Conservation (phyloP, 2,888 invertebrate species). For the Diarsia rubi region DNA sequence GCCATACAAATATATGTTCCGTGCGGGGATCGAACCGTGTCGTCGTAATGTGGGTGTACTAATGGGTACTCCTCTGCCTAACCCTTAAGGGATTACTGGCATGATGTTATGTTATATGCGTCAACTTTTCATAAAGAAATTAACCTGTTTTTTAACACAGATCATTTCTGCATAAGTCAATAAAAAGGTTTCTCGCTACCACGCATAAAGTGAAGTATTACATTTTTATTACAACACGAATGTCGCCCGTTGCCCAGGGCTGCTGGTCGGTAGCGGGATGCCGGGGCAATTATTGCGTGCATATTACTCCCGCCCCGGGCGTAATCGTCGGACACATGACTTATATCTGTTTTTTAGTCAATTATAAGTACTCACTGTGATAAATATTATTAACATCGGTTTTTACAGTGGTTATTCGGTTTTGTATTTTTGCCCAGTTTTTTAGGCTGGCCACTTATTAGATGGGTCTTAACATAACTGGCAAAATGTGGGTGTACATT, state of each 20-base stretch:
- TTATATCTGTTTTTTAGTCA: constrained; percentile 61
- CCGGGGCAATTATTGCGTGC: constrained; percentile 60
- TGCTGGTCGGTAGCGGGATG: constrained; percentile 44
- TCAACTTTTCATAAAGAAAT: neutral
- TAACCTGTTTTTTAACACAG: neutral
- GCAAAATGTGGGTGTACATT: too few species aligned
- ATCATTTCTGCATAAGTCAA: constrained; percentile 26
- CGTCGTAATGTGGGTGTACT: too few species aligned
- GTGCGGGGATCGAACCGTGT: too few species aligned
- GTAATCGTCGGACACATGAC: constrained; percentile 54
- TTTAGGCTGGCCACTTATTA: too few species aligned
- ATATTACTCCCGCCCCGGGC: constrained; percentile 61
- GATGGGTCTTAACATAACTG: too few species aligned
- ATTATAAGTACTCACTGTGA: constrained; percentile 45
- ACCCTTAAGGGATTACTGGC: too few species aligned
- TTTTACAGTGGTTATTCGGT: constrained; percentile 27
- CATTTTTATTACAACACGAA: constrained; percentile 55
- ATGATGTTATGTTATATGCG: too few species aligned
- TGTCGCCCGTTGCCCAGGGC: constrained; percentile 63
- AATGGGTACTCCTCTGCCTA: too few species aligned
- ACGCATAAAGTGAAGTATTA: constrained; percentile 42
- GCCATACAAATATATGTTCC: too few species aligned
- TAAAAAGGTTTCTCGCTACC: constrained; percentile 35
- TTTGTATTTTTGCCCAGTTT: too few species aligned
- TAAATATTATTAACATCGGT: constrained; percentile 35